These are phyloP conservation scores for Diplosoma virens DNA, from an alignment of 23 tunicate genomes.

Conservation along the genomic window DNA sequence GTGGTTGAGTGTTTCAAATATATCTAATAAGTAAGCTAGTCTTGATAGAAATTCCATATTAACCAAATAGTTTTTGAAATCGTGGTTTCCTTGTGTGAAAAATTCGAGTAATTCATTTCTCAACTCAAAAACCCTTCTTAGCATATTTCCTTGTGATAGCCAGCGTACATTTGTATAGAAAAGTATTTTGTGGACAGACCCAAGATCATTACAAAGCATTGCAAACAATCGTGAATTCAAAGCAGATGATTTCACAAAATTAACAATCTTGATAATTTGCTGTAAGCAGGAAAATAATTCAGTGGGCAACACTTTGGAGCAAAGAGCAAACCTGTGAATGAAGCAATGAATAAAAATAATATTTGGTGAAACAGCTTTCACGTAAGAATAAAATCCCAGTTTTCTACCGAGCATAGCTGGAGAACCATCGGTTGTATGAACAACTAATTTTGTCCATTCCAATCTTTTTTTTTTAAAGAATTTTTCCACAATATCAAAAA, in stretches of 20 bases:
- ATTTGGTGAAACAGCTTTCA: background rate
- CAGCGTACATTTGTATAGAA: constrained; percentile 2
- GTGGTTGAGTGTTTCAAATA: constrained; percentile 1
- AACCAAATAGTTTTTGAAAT: background rate
- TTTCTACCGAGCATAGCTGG: background rate
- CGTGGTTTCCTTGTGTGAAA: background rate
- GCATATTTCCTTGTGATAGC: background rate
- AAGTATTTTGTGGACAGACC: constrained; percentile 15
- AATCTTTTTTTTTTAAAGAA: background rate
- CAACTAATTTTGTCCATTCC: constrained; percentile 1
- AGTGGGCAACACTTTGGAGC: background rate
- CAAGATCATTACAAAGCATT: too few species aligned
- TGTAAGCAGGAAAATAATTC: too few species aligned
- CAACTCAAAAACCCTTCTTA: constrained; percentile 4
- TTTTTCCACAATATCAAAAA: background rate
- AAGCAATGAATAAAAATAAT: background rate
- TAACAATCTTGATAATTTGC: background rate
- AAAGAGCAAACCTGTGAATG: background rate
- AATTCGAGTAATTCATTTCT: constrained; percentile 13
- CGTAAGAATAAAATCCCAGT: background rate
- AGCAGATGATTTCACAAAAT: background rate
- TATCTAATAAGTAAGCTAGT: constrained; percentile 9
- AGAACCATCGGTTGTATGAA: background rate
- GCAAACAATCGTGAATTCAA: constrained; percentile 3
- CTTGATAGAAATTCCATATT: background rate